phyloP scores from a whole-genome alignment of 64 coral and sea anemone species.

The Catalaphyllia jardinei region DNA sequence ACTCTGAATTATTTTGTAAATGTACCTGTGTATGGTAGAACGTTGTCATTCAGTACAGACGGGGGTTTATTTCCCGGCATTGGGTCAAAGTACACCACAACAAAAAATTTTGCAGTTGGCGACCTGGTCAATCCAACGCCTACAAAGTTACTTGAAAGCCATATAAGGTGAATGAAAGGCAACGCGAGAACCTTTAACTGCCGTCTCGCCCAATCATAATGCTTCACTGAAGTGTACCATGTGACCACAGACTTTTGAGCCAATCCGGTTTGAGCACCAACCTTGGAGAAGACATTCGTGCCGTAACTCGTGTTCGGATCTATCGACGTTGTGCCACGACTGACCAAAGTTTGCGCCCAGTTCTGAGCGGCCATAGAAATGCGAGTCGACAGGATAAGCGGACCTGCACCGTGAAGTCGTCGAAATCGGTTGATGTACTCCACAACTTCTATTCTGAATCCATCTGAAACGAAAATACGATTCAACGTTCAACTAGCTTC shows the following conservation, averaged over 20 bases:
- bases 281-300: constrained; percentile 49
- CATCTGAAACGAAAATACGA: not conserved
- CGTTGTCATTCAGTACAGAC: constrained; percentile 27
- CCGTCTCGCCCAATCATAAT: constrained; percentile 45
- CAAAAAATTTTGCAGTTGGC: constrained; percentile 48
- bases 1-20: not conserved
- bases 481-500: no score
- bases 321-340: constrained; percentile 47
- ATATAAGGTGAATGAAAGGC: constrained; percentile 78
- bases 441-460: constrained; percentile 42
- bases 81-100: constrained; percentile 65
- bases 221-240: constrained; percentile 49
- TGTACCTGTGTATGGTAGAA: constrained; percentile 76
- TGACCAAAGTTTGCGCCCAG: constrained; percentile 60
- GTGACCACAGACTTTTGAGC: constrained; percentile 48
- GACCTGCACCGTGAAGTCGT: constrained; percentile 66
- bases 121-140: constrained; percentile 71
- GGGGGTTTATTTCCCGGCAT: constrained; percentile 34
- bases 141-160: constrained; percentile 40
- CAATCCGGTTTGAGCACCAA: constrained; percentile 38
- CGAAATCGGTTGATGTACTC: constrained; percentile 72
- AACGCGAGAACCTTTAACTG: constrained; percentile 34
- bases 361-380: constrained; percentile 46
- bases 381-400: constrained; percentile 51
- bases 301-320: constrained; percentile 78